Conservation (phyloP, 2,113 vertebrate genomes). For the Cervus canadensis region DNA sequence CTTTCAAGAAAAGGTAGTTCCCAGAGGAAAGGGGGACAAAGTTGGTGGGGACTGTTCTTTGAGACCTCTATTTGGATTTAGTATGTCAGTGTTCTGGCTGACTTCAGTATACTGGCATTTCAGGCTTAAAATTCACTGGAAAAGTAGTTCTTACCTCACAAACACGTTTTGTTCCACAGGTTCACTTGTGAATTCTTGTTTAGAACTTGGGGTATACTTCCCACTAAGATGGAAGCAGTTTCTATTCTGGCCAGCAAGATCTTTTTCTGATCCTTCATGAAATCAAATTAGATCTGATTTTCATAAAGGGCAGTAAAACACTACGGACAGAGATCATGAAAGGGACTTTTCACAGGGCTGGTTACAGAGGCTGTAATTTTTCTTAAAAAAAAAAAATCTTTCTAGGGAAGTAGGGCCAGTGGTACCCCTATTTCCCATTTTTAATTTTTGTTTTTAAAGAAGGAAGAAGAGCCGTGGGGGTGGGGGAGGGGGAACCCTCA, state of each 20-base stretch:
- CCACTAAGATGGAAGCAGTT: background rate
- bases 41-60: background rate
- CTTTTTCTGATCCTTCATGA: background rate
- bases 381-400: background rate
- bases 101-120: background rate
- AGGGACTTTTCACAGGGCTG: background rate
- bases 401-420: background rate
- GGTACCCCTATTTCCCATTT: background rate
- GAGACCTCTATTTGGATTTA: background rate
- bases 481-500: background rate
- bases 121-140: background rate
- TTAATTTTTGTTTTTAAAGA: background rate
- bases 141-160: background rate
- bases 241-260: background rate
- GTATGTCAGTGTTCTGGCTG: background rate
- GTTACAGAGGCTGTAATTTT: background rate
- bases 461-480: background rate
- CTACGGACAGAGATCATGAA: background rate
- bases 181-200: background rate
- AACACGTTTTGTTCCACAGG: background rate
- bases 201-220: background rate
- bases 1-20: background rate
- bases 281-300: background rate
- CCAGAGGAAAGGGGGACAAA: background rate
- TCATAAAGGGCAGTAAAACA: background rate